A percentile compares a stretch with the other conserved stretches of the same genome.
phyloP scores from a whole-genome alignment of 2,888 invertebrate genomes.

The Drosophila macrothrix region DNA sequence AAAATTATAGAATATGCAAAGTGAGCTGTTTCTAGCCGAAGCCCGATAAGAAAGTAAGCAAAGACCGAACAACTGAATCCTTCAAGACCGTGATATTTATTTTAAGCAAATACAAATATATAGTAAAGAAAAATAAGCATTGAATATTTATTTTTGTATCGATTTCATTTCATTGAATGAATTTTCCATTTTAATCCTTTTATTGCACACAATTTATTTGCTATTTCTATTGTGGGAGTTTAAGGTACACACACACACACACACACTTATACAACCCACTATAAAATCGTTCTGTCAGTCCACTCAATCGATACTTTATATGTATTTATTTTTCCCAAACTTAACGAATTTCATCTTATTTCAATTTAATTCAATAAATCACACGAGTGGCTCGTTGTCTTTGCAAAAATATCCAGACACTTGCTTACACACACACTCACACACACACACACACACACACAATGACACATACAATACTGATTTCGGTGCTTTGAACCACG shows the following conservation, averaged over 20 bases:
- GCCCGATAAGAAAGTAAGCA: not conserved
- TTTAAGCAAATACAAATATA: not conserved
- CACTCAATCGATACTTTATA: not conserved
- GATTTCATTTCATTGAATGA: not conserved
- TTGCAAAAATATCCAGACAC: slow-evolving; percentile 43
- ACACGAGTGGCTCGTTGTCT: slow-evolving; percentile 52
- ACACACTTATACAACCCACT: too few species aligned
- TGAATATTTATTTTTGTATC: not conserved
- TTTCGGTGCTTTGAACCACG: slow-evolving; percentile 24
- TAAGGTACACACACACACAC: not conserved
- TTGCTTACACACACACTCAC: slow-evolving; percentile 20
- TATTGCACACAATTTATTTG: not conserved
- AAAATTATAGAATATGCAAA: not conserved
- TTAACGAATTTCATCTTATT: slow-evolving; percentile 34
- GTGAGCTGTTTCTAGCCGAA: not conserved
- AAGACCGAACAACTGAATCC: not conserved
- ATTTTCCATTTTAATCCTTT: not conserved
- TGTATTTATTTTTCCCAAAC: slow-evolving; percentile 4
- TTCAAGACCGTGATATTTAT: not conserved
- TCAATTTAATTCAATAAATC: slow-evolving; percentile 69
- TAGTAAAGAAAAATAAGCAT: not conserved
- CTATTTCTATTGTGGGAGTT: not conserved
- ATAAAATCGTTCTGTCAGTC: not conserved
- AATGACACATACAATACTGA: slow-evolving; percentile 29
- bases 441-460: not conserved